Conservation (phyloP, 2,888 invertebrate species). For the Artemia sinica region DNA sequence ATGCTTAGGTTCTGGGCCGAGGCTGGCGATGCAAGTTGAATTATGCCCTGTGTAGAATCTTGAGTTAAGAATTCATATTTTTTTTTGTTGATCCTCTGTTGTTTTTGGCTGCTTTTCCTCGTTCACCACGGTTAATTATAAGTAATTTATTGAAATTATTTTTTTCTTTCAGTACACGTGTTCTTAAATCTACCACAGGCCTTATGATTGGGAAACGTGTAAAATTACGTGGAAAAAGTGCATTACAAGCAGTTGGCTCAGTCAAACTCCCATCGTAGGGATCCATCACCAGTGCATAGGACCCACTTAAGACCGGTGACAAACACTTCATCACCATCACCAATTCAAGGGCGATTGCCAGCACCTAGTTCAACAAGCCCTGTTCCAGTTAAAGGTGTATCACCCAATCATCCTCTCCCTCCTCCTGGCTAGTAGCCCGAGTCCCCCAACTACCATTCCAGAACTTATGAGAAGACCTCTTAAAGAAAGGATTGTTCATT, state of each 20-base stretch:
- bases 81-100: too few relatives aligned
- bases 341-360: slow-evolving; percentile 5
- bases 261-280: slow-evolving; percentile 24
- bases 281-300: slow-evolving; percentile 25
- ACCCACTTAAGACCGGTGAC: slow-evolving; percentile 21
- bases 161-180: slow-evolving; percentile 55
- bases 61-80: too few relatives aligned
- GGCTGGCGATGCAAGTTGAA: too few relatives aligned
- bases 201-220: slow-evolving; percentile 74
- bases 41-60: too few relatives aligned
- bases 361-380: slow-evolving; percentile 17
- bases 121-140: too few relatives aligned
- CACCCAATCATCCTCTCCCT: slow-evolving; percentile 33
- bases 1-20: too few relatives aligned
- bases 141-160: background rate
- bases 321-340: slow-evolving; percentile 15
- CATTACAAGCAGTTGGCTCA: slow-evolving; percentile 20
- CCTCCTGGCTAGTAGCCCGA: slow-evolving; percentile 33
- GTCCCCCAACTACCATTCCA: slow-evolving; percentile 28
- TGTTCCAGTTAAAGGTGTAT: slow-evolving; percentile 15
- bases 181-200: slow-evolving; percentile 68
- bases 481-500: slow-evolving; percentile 78
- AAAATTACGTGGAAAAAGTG: slow-evolving; percentile 44
- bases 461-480: slow-evolving; percentile 56
- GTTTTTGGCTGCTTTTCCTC: too few relatives aligned